Percentiles rank a stretch among this genome's conserved stretches.
Conservation (phyloP, 2,797 vertebrate genomes). For the Varecia variegata region DNA sequence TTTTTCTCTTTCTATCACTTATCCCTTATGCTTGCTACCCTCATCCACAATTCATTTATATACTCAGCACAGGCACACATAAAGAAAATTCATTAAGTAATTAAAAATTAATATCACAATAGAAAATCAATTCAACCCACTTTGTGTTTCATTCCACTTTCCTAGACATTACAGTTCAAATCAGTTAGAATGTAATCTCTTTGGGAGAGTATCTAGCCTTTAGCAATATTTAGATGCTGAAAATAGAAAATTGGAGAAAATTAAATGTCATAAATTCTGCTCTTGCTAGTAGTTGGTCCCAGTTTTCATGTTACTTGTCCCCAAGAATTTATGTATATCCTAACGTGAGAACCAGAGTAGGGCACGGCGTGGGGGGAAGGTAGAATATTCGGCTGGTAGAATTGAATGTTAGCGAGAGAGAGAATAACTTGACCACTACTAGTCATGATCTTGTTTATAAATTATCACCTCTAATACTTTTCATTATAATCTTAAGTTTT, state of each 20-base stretch:
- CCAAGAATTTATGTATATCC: not conserved
- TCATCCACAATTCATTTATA: not conserved
- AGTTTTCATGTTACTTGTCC: not conserved
- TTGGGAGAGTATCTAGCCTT: not conserved
- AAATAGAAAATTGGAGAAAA: not conserved
- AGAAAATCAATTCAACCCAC: not conserved
- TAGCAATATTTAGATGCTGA: not conserved
- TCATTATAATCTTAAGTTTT: not conserved
- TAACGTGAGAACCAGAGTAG: not conserved
- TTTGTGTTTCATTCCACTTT: not conserved
- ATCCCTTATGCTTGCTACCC: not conserved
- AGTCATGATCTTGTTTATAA: not conserved
- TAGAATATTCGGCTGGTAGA: not conserved
- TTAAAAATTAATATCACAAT: not conserved
- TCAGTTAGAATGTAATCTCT: not conserved
- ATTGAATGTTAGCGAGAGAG: not conserved
- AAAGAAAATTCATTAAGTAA: not conserved
- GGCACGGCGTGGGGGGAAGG: not conserved
- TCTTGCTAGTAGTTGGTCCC: not conserved
- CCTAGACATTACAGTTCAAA: not conserved
- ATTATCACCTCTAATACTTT: not conserved
- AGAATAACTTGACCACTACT: not conserved
- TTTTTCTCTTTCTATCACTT: not conserved
- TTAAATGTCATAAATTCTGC: not conserved
- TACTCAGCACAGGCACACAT: not conserved